A percentile compares a stretch with the other conserved stretches of the same genome.
phyloP scores from a whole-genome alignment of 35 echinoderm and acorn worm genomes.

The Lytechinus pictus region DNA sequence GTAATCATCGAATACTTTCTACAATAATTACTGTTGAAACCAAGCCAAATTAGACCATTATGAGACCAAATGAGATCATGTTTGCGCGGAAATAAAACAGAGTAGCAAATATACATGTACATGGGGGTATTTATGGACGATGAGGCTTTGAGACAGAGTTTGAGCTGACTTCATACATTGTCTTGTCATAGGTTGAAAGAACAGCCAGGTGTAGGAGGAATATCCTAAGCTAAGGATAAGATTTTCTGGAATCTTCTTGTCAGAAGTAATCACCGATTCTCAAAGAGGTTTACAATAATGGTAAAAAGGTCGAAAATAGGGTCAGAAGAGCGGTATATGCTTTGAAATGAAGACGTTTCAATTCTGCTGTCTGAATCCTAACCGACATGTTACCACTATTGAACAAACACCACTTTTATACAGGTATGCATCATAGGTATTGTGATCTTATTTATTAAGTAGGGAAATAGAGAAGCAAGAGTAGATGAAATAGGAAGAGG shows the following conservation, averaged over 20 bases:
- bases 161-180: background rate
- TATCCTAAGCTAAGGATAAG: background rate
- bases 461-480: too few species aligned
- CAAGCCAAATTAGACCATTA: too few species aligned
- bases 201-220: background rate
- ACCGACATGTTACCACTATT: background rate
- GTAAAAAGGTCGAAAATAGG: background rate
- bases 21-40: too few species aligned
- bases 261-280: background rate
- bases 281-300: background rate
- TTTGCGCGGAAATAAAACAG: too few species aligned
- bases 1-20: too few species aligned
- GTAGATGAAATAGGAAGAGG: too few species aligned
- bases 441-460: too few species aligned
- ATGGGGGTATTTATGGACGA: background rate
- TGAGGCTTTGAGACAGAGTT: background rate
- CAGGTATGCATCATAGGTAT: too few species aligned
- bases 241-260: constrained; percentile 19
- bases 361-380: background rate
- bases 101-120: too few species aligned
- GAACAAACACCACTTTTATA: background rate
- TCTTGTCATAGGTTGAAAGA: background rate
- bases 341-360: background rate
- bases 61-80: too few species aligned
- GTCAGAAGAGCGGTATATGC: background rate